Conservation (phyloP, 2,113 vertebrate genomes). For the Menidia beryllina region DNA sequence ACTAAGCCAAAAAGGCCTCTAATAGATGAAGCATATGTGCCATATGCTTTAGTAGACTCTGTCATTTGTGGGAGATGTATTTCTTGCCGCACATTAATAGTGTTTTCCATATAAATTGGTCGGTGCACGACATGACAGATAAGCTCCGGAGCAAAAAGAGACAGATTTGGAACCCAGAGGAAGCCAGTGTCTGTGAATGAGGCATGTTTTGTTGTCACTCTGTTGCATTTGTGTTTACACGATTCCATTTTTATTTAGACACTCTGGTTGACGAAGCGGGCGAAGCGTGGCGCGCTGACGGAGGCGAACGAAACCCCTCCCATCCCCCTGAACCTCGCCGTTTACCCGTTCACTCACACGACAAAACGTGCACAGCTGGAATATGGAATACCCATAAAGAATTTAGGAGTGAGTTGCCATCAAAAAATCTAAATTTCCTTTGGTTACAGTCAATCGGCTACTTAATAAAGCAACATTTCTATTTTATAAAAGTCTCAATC, state of each 20-base stretch:
- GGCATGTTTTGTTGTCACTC: slow-evolving; percentile 37
- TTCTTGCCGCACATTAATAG: slow-evolving; percentile 57
- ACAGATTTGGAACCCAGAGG: slow-evolving; percentile 30
- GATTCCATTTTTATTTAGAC: slow-evolving; percentile 47
- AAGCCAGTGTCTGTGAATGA: slow-evolving; percentile 39
- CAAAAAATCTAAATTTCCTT: too few relatives aligned
- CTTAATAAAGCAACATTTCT: too few relatives aligned
- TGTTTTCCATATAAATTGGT: slow-evolving; percentile 74
- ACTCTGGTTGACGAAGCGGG: slow-evolving; percentile 25
- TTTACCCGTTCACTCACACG: slow-evolving; percentile 4
- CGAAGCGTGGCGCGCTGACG: slow-evolving; percentile 11
- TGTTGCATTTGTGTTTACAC: slow-evolving; percentile 48
- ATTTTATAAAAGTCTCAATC: too few relatives aligned
- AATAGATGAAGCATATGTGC: slow-evolving; percentile 55
- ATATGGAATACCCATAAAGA: slow-evolving; percentile 4
- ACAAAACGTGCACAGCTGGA: slow-evolving; percentile 27
- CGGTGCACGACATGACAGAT: slow-evolving; percentile 54
- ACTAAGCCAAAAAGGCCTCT: slow-evolving; percentile 51
- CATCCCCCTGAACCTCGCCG: slow-evolving; percentile 17
- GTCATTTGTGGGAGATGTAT: slow-evolving; percentile 38
- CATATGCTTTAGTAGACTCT: slow-evolving; percentile 54
- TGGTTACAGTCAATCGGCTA: too few relatives aligned
- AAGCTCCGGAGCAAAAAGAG: slow-evolving; percentile 46
- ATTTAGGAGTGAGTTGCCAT: neutral
- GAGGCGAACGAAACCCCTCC: slow-evolving; percentile 26